Evolutionary conservation across 2,113 vertebrate species (phyloP).

Genomic region (Calcarius ornatus): DNA sequence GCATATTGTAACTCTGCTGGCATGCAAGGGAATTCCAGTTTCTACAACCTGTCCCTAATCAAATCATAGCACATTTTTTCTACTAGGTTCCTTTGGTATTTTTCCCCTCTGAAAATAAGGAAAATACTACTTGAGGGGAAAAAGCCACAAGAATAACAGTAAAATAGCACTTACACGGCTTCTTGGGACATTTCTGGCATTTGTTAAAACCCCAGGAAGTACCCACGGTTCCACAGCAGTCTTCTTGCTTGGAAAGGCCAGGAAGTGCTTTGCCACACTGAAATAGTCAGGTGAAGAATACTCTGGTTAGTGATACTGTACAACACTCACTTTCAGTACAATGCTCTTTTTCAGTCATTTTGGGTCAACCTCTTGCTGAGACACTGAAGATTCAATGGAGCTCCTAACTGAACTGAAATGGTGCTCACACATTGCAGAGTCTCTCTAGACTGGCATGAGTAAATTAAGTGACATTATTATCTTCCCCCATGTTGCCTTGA

Average conservation of each 20-base stretch:
- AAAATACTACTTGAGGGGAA: neutral
- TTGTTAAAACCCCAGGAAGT: constrained; percentile 99
- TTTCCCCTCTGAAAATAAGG: neutral
- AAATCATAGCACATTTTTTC: neutral
- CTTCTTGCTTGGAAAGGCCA: constrained; percentile 94
- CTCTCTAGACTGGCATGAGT: neutral
- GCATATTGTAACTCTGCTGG: neutral
- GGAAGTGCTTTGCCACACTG: constrained; percentile 98
- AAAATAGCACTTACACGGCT: constrained; percentile 81
- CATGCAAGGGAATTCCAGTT: neutral
- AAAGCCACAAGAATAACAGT: neutral
- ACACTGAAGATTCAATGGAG: neutral
- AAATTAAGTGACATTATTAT: neutral
- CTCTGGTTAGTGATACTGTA: constrained; percentile 28
- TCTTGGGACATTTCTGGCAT: constrained; percentile 95
- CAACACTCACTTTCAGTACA: neutral
- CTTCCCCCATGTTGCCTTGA: neutral
- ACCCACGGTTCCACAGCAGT: constrained; percentile 93
- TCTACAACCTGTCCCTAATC: neutral
- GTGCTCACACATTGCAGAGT: neutral
- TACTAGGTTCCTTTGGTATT: neutral
- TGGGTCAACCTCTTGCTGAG: neutral
- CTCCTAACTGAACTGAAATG: neutral
- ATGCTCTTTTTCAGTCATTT: neutral
- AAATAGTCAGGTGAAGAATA: constrained; percentile 58